Evolutionary conservation across 2,797 vertebrate species (phyloP).

Genomic region (Pantherophis vulpinus): DNA sequence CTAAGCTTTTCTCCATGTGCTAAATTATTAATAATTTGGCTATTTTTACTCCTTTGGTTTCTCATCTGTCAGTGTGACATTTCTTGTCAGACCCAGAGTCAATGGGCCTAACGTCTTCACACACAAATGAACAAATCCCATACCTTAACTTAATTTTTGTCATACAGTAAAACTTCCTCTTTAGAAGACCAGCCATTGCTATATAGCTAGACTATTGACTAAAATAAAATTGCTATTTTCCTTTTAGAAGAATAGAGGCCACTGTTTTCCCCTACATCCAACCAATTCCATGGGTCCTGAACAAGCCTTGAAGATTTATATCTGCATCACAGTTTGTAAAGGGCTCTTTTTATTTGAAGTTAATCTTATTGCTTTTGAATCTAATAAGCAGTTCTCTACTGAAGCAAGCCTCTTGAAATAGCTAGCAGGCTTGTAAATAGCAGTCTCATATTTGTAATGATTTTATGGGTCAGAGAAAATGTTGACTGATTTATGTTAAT

Average conservation of each 20-base stretch:
- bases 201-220: not conserved
- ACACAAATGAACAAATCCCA: not conserved
- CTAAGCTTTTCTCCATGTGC: slow-evolving; percentile 19
- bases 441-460: slow-evolving; percentile 28
- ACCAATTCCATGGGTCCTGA: not conserved
- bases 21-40: slow-evolving; percentile 18
- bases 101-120: not conserved
- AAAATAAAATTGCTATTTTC: not conserved
- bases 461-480: slow-evolving; percentile 22
- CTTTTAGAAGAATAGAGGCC: not conserved
- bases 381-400: slow-evolving; percentile 9
- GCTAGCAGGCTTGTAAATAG: slow-evolving; percentile 9
- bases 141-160: not conserved
- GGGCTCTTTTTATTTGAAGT: not conserved
- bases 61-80: not conserved
- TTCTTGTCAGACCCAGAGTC: slow-evolving; percentile 14
- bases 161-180: not conserved
- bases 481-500: slow-evolving; percentile 20
- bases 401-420: slow-evolving; percentile 2
- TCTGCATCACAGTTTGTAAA: not conserved
- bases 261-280: not conserved
- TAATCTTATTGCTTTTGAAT: not conserved
- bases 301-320: not conserved
- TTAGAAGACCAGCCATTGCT: not conserved
- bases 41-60: slow-evolving; percentile 7